Percentiles rank a stretch among this genome's conserved stretches.
Evolutionary conservation across 2,113 vertebrate species (phyloP).

Genomic region (Chionodraco myersi): DNA sequence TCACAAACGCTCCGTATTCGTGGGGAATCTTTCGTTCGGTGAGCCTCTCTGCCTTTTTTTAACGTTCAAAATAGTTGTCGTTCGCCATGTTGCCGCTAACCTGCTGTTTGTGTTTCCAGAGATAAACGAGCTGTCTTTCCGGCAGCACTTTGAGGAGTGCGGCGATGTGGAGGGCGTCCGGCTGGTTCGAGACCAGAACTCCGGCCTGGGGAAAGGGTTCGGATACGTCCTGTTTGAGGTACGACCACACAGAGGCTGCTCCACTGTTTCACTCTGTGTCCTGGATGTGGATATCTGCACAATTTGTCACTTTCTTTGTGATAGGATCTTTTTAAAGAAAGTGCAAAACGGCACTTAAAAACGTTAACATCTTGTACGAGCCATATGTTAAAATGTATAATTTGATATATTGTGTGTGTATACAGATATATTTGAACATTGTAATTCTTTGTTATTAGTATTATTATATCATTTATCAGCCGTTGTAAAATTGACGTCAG

Average conservation of each 20-base stretch:
- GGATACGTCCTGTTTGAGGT: slow-evolving; percentile 96
- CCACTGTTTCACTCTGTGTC: neutral
- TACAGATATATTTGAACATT: too few relatives aligned
- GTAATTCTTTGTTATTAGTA: too few relatives aligned
- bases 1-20: slow-evolving; percentile 90
- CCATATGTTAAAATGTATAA: too few relatives aligned
- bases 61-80: accelerated
- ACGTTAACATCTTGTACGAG: too few relatives aligned
- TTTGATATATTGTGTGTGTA: too few relatives aligned
- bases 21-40: slow-evolving; percentile 96
- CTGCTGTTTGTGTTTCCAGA: slow-evolving; percentile 77
- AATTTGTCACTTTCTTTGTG: too few relatives aligned
- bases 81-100: neutral
- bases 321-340: too few relatives aligned
- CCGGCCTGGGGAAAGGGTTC: slow-evolving; percentile 93
- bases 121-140: slow-evolving; percentile 81
- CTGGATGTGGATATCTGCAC: too few relatives aligned
- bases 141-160: slow-evolving; percentile 89
- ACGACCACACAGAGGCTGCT: accelerated
- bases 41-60: slow-evolving; percentile 66
- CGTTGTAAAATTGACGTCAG: too few relatives aligned
- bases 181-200: slow-evolving; percentile 88
- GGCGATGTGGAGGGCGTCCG: slow-evolving; percentile 87
- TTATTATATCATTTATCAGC: too few relatives aligned
- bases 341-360: too few relatives aligned